Percentiles rank a stretch among this genome's conserved stretches.
Evolutionary conservation across 2,888 invertebrate species (phyloP).

Genomic region (Pinctada fucata): DNA sequence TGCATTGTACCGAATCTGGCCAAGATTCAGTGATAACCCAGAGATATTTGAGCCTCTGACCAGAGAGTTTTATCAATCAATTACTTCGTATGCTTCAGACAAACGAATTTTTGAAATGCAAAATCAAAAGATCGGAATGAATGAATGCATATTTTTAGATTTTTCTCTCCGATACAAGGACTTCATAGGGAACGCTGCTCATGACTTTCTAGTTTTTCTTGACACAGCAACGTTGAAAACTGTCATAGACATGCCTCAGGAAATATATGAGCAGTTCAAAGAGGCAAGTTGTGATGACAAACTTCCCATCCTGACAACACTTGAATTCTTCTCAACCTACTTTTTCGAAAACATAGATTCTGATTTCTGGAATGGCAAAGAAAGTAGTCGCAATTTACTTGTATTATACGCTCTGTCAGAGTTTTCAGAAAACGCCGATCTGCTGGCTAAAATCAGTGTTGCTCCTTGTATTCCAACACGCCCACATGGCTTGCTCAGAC

Average conservation of each 20-base stretch:
- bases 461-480: slow-evolving; percentile 28
- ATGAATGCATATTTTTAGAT: slow-evolving; percentile 43
- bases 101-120: slow-evolving; percentile 32
- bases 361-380: not conserved
- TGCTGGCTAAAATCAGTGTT: slow-evolving; percentile 8
- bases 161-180: not conserved
- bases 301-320: not conserved
- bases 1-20: slow-evolving; percentile 15
- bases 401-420: not conserved
- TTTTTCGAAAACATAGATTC: slow-evolving; percentile 6
- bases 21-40: not conserved
- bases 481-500: slow-evolving; percentile 3
- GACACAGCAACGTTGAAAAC: not conserved
- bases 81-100: slow-evolving; percentile 5
- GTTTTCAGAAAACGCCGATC: not conserved
- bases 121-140: slow-evolving; percentile 25
- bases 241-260: slow-evolving; percentile 19
- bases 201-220: slow-evolving; percentile 4
- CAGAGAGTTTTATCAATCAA: slow-evolving; percentile 34
- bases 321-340: not conserved
- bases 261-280: slow-evolving; percentile 6
- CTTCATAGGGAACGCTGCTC: not conserved
- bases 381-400: slow-evolving; percentile 8
- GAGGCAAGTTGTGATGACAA: not conserved
- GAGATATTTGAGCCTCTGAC: not conserved